A percentile compares a stretch with the other conserved stretches of the same genome.
These are phyloP conservation scores for Diorhabda elongata DNA, from an alignment of 1,140 invertebrate species.

Conservation along the genomic window DNA sequence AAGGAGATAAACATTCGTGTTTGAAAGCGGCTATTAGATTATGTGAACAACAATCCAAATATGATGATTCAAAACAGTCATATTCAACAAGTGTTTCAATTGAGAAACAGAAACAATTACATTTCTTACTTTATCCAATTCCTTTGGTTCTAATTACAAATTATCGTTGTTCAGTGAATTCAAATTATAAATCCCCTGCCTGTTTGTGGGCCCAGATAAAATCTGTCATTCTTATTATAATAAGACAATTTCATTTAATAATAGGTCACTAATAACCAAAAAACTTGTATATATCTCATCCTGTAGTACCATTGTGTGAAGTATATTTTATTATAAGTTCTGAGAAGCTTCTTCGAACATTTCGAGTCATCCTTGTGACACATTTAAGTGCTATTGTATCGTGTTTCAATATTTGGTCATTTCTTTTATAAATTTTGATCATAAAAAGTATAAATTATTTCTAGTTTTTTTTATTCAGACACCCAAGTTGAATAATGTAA, in stretches of 20 bases:
- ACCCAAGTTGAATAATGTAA: too few relatives aligned
- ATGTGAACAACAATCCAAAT: too few relatives aligned
- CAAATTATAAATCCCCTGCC: background rate
- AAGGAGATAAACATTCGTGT: too few relatives aligned
- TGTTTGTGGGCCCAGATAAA: background rate
- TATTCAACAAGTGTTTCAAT: too few relatives aligned
- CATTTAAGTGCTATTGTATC: background rate
- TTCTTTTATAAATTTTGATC: slow-evolving; percentile 1
- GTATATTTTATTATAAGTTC: background rate
- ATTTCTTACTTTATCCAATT: background rate
- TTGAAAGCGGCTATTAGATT: too few relatives aligned
- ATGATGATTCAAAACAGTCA: too few relatives aligned
- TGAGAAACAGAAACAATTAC: too few relatives aligned
- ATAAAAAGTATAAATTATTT: background rate
- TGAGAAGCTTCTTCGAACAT: background rate
- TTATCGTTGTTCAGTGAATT: background rate
- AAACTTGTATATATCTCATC: background rate
- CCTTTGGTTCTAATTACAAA: background rate
- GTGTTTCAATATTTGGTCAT: background rate
- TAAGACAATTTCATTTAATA: background rate
- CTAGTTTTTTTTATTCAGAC: too few relatives aligned
- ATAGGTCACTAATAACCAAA: background rate
- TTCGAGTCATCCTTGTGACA: background rate
- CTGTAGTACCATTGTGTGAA: background rate
- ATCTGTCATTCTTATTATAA: background rate